Base-by-base conservation (phyloP, 2,113 vertebrate genomes). In the Regulus satrapa region DNA sequence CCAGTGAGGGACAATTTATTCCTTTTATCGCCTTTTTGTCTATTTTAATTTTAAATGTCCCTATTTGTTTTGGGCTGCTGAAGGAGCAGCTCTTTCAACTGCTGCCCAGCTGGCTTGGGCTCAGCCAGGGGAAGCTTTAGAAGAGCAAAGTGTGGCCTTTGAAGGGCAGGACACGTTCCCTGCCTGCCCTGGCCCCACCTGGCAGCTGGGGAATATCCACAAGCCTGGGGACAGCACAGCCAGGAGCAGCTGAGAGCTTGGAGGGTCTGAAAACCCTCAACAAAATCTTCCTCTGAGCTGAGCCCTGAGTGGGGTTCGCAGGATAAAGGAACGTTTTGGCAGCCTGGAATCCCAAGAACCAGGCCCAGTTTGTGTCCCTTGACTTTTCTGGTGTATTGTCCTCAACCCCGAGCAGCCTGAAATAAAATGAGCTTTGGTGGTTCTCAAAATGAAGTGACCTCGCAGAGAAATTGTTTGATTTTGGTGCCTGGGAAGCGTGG, bases 21-120 rank as follows among this genome's bases (percentile, higher is more conserved):
- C 97, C 85, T 97, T 97, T 96, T 93, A 96, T 85, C 4, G 58
- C 72, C 69, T 54, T 49, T 31, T 52, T 84, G 73, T 76, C 83
- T 41, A 79, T 97, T 97, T 96, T 83, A 96, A 96, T 97, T 97
- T 90, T 92, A 97, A 94, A 89, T 91, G 78, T 85, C 76, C 92
- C 92, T 97, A 62, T 97, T 97, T 97, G 78, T 97, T 97, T 96
- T 97, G 94, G 97, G 95, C 74, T 85, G 94, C 89, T 71, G 96
- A 81, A 90, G 85, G 92, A 92, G 74, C 4, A 2, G 54, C 54
- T 71, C 96, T 97, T 97, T 97, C 92, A 96, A 97, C 90, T 97
- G 87, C 89, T 48, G 69, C 92, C 96, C 97, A 97, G 95, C 96
- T 97, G 95, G 95, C 91, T 46, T 56, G 79, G 90, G 66, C 46